Evolutionary conservation across 2,888 invertebrate species (phyloP), one percentile per base, ranked within the genome.

Genomic region (Quadroppia sp.): DNA sequence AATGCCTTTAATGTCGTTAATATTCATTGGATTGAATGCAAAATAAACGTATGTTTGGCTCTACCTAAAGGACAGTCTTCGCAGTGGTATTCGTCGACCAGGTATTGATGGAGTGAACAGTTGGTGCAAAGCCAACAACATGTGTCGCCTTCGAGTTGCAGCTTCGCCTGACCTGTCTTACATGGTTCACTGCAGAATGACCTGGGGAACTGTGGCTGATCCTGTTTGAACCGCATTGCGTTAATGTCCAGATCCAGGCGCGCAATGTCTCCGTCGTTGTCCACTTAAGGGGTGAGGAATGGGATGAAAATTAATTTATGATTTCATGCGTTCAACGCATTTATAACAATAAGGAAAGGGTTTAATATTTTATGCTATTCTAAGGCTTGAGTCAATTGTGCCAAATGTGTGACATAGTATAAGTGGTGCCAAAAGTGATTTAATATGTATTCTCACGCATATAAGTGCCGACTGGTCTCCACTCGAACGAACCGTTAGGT

Each of bases 41-140:
- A 40, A 40, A 40, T 6, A 40, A 40, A 40, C 7, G 7, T 53
- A 23, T 30, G 6, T 67, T 67, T 30, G 32, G 11, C 11, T n/a
- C 53, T 50, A 50, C 71, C 85, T 64, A 74, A 72, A 0, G 80
- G 78, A 77, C 86, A 86, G 40, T 84, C 82, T 32, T 82, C 80
- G 78, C 86, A 86, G 70, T 82, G 81, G 76, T 82, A 83, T 15
- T 83, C 83, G 76, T 83, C 82, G 11, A 80, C 76, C 53, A 82
- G 82, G 76, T 81, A 82, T 78, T 85, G 83, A 76, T 83, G 83
- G 1, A 76, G 75, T 0, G 83, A 82, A 78, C 86, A 86, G 56
- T 82, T 80, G 50, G 82, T 81, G 77, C 86, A 87, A 1, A 81
- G 79, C 86, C 86, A 86, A 79, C 86, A 87, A 79, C 86, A 86